Evolutionary conservation across 2,888 invertebrate genomes (phyloP), one percentile per base, ranked within the genome.

Genomic region (Bursaphelenchus okinawaensis): DNA sequence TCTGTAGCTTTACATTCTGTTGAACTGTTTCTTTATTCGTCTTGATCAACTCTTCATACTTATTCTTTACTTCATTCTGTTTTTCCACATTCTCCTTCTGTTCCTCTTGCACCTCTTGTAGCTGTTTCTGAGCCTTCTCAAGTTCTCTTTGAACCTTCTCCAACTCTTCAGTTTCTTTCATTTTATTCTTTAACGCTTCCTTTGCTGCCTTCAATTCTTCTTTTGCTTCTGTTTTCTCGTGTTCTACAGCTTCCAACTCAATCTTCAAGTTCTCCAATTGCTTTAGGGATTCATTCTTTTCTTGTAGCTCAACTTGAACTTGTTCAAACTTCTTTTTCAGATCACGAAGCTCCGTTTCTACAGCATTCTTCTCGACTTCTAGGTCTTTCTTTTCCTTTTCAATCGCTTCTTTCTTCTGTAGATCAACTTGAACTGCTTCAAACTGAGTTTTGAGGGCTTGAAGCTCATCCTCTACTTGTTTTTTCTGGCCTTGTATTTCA

Each of bases 181-280:
- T 23, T 19, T 54, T 54, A 24, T 23, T 19, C 26, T 3, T 54
- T 12, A 54, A 19, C 12, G 54, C 26, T 54, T 23, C n/a, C 23
- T 26, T 54, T 1, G 23, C 54, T 23, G 54, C 54, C n/a, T 19
- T 19, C 26, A 54, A 19, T 26, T 54, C 26, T 26, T 54, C 54
- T 26, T 54, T 54, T 19, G n/a, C 16, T 1, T 54, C 54, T 16
- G 16, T 54, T 19, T 63, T 26, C 20, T 61, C 23, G 9, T 24
- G 19, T 24, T 66, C 66, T 40, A 67, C 23, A 20, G 12, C 20
- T 26, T 66, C 58, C 12, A 19, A n/a, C 16, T 66, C 66, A 26
- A 66, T 26, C 26, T 65, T 29, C 57, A 55, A 12, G 23, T 63
- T 50, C 22, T 63, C 24, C 12, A 62, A 40, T 4, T 52, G 22